Evolutionary conservation across 2,888 invertebrate species (phyloP), one percentile per base, ranked within the genome.

Genomic region (Ennomos quercinarius): DNA sequence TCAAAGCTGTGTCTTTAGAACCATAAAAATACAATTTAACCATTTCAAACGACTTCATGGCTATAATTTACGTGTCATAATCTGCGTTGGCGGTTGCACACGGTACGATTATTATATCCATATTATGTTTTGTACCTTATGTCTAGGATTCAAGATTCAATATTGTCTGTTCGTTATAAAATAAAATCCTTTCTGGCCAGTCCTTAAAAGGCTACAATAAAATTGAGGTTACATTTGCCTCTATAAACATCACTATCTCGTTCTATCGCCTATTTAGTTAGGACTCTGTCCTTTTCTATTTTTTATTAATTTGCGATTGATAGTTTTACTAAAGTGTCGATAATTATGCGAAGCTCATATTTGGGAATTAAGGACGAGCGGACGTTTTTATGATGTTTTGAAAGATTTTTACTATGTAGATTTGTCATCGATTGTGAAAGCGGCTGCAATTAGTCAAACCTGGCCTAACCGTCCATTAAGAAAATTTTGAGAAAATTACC

Each of bases 221-320:
- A 84, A 86, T 84, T 83, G 82, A 84, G 81, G 82, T 81, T 84
- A 84, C 70, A 77, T 81, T 83, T 77, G 74, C 70, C 64, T 78
- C 65, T 77, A 70, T 78, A 68, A 61, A 63, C 66, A 68, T 67
- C 55, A 62, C 52, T 68, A 48, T 81, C 77, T 74, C 72, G 63
- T 64, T 82, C 71, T 67, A 58, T 64, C 69, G 56, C 56, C 47
- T 61, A 51, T 54, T 54, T 70, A 27, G 37, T 50, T 69, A 48
- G 62, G 57, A 61, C 35, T 46, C 53, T 73, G 62, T 71, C 68
- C 42, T 61, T 70, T 50, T 45, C n/a, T n/a, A 8, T 63, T 64
- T 17, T 64, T 51, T 64, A 65, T 60, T 68, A 63, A 68, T 63
- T 64, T 64, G 55, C 60, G 54, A 67, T 67, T 64, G 72, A 72